Evolutionary conservation across 64 coral and sea anemone genomes (phyloP), one percentile per base, ranked within the genome.

Genomic region (Trachythela sp.): DNA sequence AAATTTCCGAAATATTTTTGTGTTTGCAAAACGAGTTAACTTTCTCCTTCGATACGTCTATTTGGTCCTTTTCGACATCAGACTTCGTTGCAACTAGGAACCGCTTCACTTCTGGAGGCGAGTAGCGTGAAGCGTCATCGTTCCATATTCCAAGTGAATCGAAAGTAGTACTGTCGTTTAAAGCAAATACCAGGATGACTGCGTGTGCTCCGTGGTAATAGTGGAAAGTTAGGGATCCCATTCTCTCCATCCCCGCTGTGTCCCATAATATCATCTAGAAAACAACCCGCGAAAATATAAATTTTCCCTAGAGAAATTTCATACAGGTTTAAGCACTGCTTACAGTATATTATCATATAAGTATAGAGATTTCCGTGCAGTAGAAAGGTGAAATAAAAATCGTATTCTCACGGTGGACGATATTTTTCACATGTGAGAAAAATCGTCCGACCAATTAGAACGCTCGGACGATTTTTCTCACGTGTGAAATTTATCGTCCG

Each of bases 231-330:
- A 99, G 68, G 37, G 96, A 94, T 35, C 96, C 89, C 37, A 86
- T 90, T 30, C 96, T 84, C 18, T 99, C 96, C 86, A 99, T 85
- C 41, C 96, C 96, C 30, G 96, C 96, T 40, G 96, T 99, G 34
- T 99, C 96, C 96, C 96, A 99, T 9, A 99, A 84, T 54, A 93
- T 87, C 50, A 99, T 86, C 96, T 99, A 39, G 14, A 88, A 92
- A 72, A 48, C 54, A 9, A 92, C 26, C 56, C 20, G 20, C 26
- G 56, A n/a, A n/a, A 13, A 0, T 9, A 8, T 64, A 20, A 64
- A n/a, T n/a, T n/a, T n/a, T n/a, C n/a, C n/a, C n/a, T n/a, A n/a
- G n/a, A n/a, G n/a, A n/a, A n/a, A n/a, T n/a, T n/a, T n/a, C n/a
- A n/a, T n/a, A n/a, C n/a, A n/a, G n/a, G n/a, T n/a, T n/a, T n/a